Conservation (phyloP, 92 coral and sea anemone species). For the Phenganax marumi region DNA sequence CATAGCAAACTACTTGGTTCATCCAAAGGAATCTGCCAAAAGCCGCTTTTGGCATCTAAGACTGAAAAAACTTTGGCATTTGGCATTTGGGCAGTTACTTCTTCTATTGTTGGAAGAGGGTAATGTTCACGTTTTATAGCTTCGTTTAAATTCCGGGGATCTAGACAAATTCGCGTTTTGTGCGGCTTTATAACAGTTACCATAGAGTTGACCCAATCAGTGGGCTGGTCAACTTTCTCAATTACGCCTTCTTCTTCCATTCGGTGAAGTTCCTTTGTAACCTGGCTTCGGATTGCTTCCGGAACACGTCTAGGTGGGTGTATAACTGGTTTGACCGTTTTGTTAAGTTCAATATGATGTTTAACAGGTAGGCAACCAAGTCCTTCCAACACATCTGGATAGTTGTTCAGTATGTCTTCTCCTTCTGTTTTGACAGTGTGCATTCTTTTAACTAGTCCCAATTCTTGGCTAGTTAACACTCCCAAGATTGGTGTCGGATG, state of each 20-base stretch:
- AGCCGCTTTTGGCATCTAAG: background rate
- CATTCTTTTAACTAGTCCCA: conserved; percentile 45
- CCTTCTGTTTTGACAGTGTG: conserved; percentile 38
- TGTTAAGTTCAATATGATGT: background rate
- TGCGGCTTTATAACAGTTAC: background rate
- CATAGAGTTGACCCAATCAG: background rate
- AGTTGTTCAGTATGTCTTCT: background rate
- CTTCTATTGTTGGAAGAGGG: background rate
- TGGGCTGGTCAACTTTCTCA: too few relatives aligned
- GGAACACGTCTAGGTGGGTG: too few relatives aligned
- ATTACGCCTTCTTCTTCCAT: too few relatives aligned
- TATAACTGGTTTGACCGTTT: background rate
- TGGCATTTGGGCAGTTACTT: background rate
- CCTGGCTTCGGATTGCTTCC: background rate
- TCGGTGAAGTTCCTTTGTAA: background rate
- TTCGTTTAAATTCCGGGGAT: background rate
- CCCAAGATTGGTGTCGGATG: conserved; percentile 36
- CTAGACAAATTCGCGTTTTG: background rate
- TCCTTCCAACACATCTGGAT: background rate
- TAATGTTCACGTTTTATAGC: conserved; percentile 11
- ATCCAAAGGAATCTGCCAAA: background rate
- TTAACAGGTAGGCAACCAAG: background rate
- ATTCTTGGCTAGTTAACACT: too few relatives aligned
- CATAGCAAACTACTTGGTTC: background rate
- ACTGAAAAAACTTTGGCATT: background rate